phyloP scores from a whole-genome alignment of 2,888 invertebrate genomes.

The Parnassius apollo region DNA sequence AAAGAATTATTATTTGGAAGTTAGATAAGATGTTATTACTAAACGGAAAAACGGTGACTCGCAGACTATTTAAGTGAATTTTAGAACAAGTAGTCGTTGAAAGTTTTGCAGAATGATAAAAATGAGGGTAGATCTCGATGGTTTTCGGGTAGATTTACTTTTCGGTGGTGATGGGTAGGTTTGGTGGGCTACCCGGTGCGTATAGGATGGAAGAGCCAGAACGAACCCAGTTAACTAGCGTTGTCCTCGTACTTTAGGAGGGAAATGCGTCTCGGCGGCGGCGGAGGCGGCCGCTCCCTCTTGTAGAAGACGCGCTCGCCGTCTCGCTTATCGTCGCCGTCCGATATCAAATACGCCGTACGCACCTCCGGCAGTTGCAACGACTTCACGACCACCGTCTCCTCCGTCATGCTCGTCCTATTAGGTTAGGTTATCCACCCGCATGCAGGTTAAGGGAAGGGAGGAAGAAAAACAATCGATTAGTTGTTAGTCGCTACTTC shows the following conservation, averaged over 20 bases:
- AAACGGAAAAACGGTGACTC: conserved; percentile 11
- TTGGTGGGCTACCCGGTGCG: conserved; percentile 38
- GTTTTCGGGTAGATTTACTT: conserved; percentile 13
- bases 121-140: conserved; percentile 15
- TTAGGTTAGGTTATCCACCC: conserved; percentile 43
- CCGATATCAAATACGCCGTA: conserved; percentile 55
- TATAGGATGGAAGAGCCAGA: conserved; percentile 36
- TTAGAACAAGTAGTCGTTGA: conserved; percentile 24
- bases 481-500: conserved; percentile 33
- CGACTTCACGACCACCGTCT: conserved; percentile 60
- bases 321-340: conserved; percentile 38
- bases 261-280: conserved; percentile 65
- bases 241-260: conserved; percentile 62
- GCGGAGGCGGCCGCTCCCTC: conserved; percentile 57
- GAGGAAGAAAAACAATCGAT: conserved; percentile 33
- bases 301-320: conserved; percentile 42
- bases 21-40: neutral
- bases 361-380: conserved; percentile 64
- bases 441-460: conserved; percentile 58
- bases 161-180: conserved; percentile 26
- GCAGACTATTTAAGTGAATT: conserved; percentile 17
- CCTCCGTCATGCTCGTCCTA: conserved; percentile 62
- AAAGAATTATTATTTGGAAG: conserved; percentile 26
- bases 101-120: conserved; percentile 21
- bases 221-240: conserved; percentile 57